Percentiles rank a stretch among this genome's conserved stretches.
Evolutionary conservation across 1,140 invertebrate genomes (phyloP).

Genomic region (Penaeus indicus): DNA sequence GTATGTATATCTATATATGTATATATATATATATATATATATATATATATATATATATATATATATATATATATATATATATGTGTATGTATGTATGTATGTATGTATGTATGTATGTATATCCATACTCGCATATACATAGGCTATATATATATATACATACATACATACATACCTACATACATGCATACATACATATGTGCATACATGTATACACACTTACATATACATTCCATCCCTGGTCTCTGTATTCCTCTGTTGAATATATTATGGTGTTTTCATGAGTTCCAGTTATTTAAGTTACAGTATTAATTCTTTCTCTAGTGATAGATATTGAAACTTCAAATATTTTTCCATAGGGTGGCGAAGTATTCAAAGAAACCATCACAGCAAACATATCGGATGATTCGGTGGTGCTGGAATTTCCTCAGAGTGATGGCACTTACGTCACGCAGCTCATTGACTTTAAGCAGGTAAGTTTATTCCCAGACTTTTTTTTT

Average conservation of each 20-base stretch:
- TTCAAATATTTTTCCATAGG: slow-evolving; percentile 74
- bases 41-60: too few relatives aligned
- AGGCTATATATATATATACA: background rate
- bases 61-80: too few relatives aligned
- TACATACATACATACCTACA: background rate
- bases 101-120: too few relatives aligned
- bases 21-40: too few relatives aligned
- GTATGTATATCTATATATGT: too few relatives aligned
- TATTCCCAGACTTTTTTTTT: slow-evolving; percentile 43
- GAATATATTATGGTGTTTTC: too few relatives aligned
- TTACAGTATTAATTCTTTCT: background rate
- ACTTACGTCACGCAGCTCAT: slow-evolving; percentile 92
- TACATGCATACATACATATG: background rate
- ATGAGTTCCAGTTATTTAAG: background rate
- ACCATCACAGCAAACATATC: slow-evolving; percentile 90
- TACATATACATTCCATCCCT: background rate
- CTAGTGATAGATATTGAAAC: background rate
- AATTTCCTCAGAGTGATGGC: slow-evolving; percentile 91
- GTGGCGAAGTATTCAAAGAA: slow-evolving; percentile 93
- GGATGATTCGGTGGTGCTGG: slow-evolving; percentile 88
- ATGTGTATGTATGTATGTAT: too few relatives aligned
- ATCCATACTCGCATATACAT: too few relatives aligned
- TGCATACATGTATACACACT: background rate
- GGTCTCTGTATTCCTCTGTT: background rate
- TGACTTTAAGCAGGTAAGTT: slow-evolving; percentile 92